Conservation (phyloP, 2,113 vertebrate genomes). For the Lasiurus cinereus region DNA sequence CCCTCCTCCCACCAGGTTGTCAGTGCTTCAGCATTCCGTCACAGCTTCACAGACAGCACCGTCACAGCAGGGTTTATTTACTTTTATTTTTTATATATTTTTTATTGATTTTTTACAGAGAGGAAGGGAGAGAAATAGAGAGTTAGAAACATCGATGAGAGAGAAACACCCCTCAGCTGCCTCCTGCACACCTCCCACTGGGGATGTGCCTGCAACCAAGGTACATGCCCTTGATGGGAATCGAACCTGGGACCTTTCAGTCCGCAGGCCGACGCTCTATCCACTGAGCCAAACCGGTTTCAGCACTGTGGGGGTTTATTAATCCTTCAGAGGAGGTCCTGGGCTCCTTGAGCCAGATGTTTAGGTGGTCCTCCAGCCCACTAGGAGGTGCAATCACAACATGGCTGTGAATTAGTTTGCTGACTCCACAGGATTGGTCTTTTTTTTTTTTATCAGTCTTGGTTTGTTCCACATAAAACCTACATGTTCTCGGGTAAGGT, state of each 20-base stretch:
- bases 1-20: neutral
- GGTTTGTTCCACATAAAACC: neutral
- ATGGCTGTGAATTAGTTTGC: neutral
- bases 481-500: neutral
- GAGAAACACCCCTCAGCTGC: too few relatives aligned
- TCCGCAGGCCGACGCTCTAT: too few relatives aligned
- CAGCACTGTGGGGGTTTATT: neutral
- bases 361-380: neutral
- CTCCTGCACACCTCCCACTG: too few relatives aligned
- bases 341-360: neutral
- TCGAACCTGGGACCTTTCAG: too few relatives aligned
- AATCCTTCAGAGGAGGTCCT: neutral
- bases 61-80: accelerated
- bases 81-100: too few relatives aligned
- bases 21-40: neutral
- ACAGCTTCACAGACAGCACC: neutral
- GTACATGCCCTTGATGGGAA: too few relatives aligned
- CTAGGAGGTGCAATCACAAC: neutral
- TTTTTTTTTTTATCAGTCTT: neutral
- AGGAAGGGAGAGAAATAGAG: too few relatives aligned
- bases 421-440: neutral
- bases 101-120: too few relatives aligned
- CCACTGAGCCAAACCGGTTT: too few relatives aligned
- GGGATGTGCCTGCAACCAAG: too few relatives aligned
- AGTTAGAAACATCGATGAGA: too few relatives aligned